Percentiles rank a stretch among this genome's conserved stretches.
These are phyloP conservation scores for Adelphocoris suturalis DNA, from an alignment of 2,888 invertebrate species.

Conservation along the genomic window DNA sequence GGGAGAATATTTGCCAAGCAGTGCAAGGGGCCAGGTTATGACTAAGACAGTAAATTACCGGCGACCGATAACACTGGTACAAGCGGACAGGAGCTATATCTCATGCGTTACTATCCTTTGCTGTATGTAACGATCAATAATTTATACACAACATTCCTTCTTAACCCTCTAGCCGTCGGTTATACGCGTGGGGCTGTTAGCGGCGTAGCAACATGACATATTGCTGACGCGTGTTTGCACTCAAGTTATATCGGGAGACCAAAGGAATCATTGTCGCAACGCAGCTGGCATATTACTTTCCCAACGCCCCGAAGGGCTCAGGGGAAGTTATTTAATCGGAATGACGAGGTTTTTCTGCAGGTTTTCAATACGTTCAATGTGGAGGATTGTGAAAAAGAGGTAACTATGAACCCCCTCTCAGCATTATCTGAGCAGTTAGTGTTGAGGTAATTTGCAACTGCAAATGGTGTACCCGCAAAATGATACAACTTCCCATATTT, in stretches of 20 bases:
- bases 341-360: too few species aligned
- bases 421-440: too few species aligned
- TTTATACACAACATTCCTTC: slow-evolving; percentile 18
- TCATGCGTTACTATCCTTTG: slow-evolving; percentile 14
- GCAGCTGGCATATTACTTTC: not conserved
- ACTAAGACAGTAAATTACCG: slow-evolving; percentile 23
- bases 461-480: too few species aligned
- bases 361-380: too few species aligned
- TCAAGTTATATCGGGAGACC: not conserved
- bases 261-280: not conserved
- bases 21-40: slow-evolving; percentile 33
- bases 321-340: too few species aligned
- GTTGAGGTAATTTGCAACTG: too few species aligned
- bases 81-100: slow-evolving; percentile 25
- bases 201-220: not conserved
- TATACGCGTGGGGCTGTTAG: not conserved
- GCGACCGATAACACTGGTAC: slow-evolving; percentile 16
- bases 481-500: too few species aligned
- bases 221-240: not conserved
- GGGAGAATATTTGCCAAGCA: slow-evolving; percentile 36
- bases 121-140: slow-evolving; percentile 12
- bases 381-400: too few species aligned
- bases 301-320: too few species aligned
- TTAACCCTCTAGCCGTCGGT: not conserved
- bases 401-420: too few species aligned